Evolutionary conservation across 2,113 vertebrate species (phyloP), one percentile per base, ranked within the genome.

Genomic region (Setophaga petechia): DNA sequence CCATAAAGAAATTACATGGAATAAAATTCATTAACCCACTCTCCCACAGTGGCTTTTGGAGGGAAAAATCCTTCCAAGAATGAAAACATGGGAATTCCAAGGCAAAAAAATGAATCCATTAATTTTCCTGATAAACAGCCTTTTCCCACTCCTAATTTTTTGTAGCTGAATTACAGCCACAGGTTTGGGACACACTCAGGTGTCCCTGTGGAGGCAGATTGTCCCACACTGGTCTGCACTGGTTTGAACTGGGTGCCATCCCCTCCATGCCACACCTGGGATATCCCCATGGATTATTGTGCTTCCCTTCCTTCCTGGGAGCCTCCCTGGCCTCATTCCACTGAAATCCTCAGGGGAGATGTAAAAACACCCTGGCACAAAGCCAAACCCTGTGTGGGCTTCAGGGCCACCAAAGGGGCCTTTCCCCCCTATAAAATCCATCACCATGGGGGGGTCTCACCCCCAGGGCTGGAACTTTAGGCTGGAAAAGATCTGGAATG

Each of bases 361-460:
- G 3, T 18, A 61, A 88, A 89, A 94, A 37, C n/a, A 72, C 46
- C 51, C 72, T 30, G 5, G 83, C 85, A 77, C 87, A 61, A 82
- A 79, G 31, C 73, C 37, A 44, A 95, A 68, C 71, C 47, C 35
- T 8, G 21, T 24, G 39, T 43, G 81, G 68, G 35, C 51, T 52
- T 69, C 68, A 35, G 22, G 86, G 81, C 61, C 28, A 8, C 86
- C 16, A 3, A 74, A 83, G 63, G 84, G 73, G 30, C 59, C 24
- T 86, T 89, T 94, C 63, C 58, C 55, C 68, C 12, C 4, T 2
- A 8, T 3, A 63, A 84, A 72, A 90, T 84, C 84, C 92, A 81
- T 81, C 95, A 13, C n/a, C 0, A 0, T 0, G 22, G 2, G 0
- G 31, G 55, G 5, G n/a, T 24, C 78, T 15, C 23, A 2, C 55